phyloP scores from a whole-genome alignment of 1,140 invertebrate species.

The Diploscapter pachys region DNA sequence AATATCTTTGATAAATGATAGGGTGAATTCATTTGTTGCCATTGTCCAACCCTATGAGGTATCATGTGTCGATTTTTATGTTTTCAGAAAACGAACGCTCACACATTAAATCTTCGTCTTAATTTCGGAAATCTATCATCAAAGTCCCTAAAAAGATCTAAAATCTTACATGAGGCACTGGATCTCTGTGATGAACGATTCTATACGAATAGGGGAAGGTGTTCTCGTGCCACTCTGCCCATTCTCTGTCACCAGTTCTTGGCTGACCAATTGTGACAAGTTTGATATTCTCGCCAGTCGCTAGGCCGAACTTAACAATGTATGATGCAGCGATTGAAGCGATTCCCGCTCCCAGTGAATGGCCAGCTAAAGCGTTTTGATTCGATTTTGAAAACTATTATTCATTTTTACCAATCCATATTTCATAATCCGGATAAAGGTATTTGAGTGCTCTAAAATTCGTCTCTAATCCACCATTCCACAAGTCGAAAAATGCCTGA shows the following conservation, averaged over 20 bases:
- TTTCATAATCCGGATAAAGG: conserved; percentile 32
- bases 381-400: background rate
- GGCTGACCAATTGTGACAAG: conserved; percentile 26
- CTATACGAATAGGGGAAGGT: conserved; percentile 27
- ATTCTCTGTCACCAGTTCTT: conserved; percentile 24
- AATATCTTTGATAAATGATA: no score
- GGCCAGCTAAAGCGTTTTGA: background rate
- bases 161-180: conserved; percentile 15
- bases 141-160: no score
- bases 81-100: no score
- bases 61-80: no score
- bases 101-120: no score
- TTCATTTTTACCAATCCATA: conserved; percentile 9
- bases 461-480: conserved; percentile 33
- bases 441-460: conserved; percentile 30
- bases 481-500: conserved; percentile 31
- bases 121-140: no score
- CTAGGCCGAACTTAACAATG: conserved; percentile 12
- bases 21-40: no score
- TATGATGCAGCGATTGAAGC: conserved; percentile 25
- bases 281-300: conserved; percentile 6
- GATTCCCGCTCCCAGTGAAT: conserved; percentile 21
- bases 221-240: conserved; percentile 23
- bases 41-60: no score
- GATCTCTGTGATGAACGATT: conserved; percentile 21